Evolutionary conservation across 2,888 invertebrate genomes (phyloP).

Genomic region (Conops quadrifasciatus): DNA sequence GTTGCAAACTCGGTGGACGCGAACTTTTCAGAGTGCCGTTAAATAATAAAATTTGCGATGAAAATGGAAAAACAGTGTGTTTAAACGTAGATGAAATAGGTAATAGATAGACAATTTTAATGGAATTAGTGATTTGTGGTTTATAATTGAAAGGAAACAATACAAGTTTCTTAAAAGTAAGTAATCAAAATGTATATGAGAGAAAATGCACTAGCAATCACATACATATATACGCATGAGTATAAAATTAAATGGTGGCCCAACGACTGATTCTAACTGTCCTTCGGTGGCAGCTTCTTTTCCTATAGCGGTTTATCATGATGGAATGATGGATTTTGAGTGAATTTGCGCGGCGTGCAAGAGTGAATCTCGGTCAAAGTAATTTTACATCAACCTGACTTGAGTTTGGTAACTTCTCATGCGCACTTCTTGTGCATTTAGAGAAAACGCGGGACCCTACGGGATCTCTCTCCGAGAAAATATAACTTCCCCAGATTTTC

Average conservation of each 20-base stretch:
- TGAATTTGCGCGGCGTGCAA: slow-evolving; percentile 21
- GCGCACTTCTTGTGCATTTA: neutral
- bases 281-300: neutral
- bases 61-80: neutral
- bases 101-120: neutral
- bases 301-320: neutral
- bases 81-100: too few relatives aligned
- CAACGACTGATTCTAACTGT: slow-evolving; percentile 20
- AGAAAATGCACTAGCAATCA: neutral
- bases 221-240: slow-evolving; percentile 11
- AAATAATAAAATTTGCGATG: slow-evolving; percentile 4
- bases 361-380: slow-evolving; percentile 63
- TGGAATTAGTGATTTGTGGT: too few relatives aligned
- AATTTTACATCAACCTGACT: slow-evolving; percentile 58
- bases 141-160: too few relatives aligned
- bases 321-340: slow-evolving; percentile 19
- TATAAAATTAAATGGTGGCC: slow-evolving; percentile 54
- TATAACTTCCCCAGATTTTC: too few relatives aligned
- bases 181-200: slow-evolving; percentile 1
- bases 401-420: slow-evolving; percentile 36
- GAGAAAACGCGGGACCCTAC: neutral
- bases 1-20: slow-evolving; percentile 21
- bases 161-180: slow-evolving; percentile 13
- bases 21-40: neutral
- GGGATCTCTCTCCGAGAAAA: neutral